Conservation (phyloP, 92 coral and sea anemone species). For the Parazoanthus darwini region DNA sequence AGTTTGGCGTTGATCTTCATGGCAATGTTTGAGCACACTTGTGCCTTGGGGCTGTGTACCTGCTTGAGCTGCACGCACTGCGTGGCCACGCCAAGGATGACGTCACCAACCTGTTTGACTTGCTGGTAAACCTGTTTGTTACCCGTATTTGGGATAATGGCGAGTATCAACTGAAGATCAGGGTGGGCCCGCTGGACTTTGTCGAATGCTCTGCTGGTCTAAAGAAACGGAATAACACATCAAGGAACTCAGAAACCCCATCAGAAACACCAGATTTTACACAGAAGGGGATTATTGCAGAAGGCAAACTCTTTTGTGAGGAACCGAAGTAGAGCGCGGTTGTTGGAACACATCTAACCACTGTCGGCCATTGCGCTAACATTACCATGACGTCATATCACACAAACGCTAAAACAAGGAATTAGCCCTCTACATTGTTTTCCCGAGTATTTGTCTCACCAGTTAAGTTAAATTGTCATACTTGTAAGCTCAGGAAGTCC, state of each 20-base stretch:
- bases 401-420: too few relatives aligned
- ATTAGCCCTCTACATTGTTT: too few relatives aligned
- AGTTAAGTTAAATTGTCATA: too few relatives aligned
- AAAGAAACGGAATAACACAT: neutral
- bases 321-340: too few relatives aligned
- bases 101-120: constrained; percentile 3
- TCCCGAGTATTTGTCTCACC: too few relatives aligned
- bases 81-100: constrained; percentile 68
- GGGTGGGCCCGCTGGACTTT: constrained; percentile 9
- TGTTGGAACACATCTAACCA: too few relatives aligned
- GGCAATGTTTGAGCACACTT: constrained; percentile 86
- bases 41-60: constrained; percentile 63
- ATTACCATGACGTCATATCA: too few relatives aligned
- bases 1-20: constrained; percentile 92
- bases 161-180: constrained; percentile 69
- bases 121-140: neutral
- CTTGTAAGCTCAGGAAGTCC: too few relatives aligned
- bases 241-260: neutral
- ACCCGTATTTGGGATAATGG: neutral
- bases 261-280: too few relatives aligned
- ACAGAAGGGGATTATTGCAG: too few relatives aligned
- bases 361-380: too few relatives aligned
- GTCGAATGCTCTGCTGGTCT: constrained; percentile 62
- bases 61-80: constrained; percentile 78
- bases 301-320: too few relatives aligned